Percentiles rank a stretch among this genome's conserved stretches.
These are phyloP conservation scores for Crotalus helleri DNA, from an alignment of 2,113 vertebrate genomes.

Conservation along the genomic window DNA sequence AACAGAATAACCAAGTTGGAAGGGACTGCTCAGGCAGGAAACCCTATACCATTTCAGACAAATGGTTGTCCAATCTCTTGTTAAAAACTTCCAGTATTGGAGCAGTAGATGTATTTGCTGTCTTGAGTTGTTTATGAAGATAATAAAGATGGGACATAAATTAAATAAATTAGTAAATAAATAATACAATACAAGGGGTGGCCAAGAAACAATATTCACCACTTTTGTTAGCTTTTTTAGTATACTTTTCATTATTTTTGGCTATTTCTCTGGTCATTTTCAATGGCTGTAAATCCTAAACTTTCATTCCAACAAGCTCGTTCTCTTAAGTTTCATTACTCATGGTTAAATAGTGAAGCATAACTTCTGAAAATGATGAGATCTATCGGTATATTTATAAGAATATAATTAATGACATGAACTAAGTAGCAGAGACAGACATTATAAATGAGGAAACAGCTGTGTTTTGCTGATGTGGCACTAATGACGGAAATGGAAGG, in stretches of 20 bases:
- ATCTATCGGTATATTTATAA: neutral
- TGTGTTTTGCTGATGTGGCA: neutral
- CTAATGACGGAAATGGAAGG: neutral
- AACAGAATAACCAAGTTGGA: too few species aligned
- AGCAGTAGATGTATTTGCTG: neutral
- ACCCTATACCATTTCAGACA: too few species aligned
- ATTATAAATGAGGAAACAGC: neutral
- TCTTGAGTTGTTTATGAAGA: neutral
- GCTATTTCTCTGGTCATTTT: neutral
- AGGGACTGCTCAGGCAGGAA: too few species aligned
- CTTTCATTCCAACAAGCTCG: neutral
- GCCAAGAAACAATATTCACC: neutral
- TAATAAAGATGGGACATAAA: neutral
- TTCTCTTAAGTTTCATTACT: neutral
- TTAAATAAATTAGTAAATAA: neutral
- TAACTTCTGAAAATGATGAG: neutral
- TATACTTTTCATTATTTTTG: neutral
- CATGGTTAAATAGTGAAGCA: neutral
- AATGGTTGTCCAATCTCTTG: too few species aligned
- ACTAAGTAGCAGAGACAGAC: neutral
- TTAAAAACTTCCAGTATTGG: too few species aligned
- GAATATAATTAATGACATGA: conserved; percentile 6
- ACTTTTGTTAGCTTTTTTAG: neutral
- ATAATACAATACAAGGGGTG: neutral
- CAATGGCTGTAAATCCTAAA: neutral